Base-by-base conservation (phyloP, 2,797 vertebrate genomes). In the Sandelia bainsii region DNA sequence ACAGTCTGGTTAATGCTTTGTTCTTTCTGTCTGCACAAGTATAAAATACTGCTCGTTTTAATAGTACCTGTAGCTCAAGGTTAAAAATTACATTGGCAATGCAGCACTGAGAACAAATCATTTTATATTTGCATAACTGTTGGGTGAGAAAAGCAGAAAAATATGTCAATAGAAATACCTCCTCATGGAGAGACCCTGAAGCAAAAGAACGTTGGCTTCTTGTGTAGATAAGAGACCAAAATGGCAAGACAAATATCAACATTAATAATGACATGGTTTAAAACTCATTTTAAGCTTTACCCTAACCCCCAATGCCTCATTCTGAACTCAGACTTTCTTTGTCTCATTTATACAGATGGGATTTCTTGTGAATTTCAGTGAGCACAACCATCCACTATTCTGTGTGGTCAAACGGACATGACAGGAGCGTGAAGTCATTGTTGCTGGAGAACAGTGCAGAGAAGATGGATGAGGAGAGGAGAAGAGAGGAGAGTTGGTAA, bases 341-440 rank as follows among this genome's bases (percentile, higher is more conserved):
- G 7, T 32, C 29, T 53, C 23, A 25, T 53, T 62, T 56, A 66
- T 20, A 67, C 63, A 65, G 45, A 82, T 77, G 51, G 17, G 4
- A 32, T 8, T 27, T 56, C 56, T 54, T 39, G 29, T 32, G 32
- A 75, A 22, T 51, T 63, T 54, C 70, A 63, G 53, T 37, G 12
- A 80, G 27, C 29, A 45, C 49, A 72, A 52, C 25, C 11, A 22
- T 60, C 1, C 14, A 23, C 82, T 45, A 69, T 60, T 76, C 67
- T 83, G 71, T 79, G 67, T 7, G 60, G 56, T 74, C 42, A 72
- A 71, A 75, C 61, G 60, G 62, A 76, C 77, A 73, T 80, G 83
- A 81, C 75, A n/a, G 72, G 61, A 85, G 62, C 80, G 83, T 91
- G 78, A 83, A 72, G 63, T 80, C 78, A 80, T 20, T 65, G 81